Conservation (phyloP, 2,113 vertebrate species). For the Oreochromis niloticus region DNA sequence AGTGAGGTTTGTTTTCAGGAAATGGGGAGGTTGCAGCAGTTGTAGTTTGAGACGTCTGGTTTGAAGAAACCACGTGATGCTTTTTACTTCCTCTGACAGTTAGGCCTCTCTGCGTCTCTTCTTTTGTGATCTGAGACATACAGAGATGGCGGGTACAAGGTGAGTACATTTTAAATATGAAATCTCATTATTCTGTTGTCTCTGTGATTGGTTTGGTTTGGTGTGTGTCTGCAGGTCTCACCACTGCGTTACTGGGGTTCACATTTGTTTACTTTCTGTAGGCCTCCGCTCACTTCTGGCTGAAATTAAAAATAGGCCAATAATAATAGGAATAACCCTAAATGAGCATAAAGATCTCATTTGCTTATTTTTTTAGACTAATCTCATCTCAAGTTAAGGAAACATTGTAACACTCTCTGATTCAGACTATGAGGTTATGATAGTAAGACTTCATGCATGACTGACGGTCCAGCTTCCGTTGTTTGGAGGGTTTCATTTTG, state of each 20-base stretch:
- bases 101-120: neutral
- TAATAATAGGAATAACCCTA: neutral
- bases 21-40: slow-evolving; percentile 22
- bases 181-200: neutral
- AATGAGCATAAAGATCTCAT: neutral
- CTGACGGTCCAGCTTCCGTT: slow-evolving; percentile 13
- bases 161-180: slow-evolving; percentile 6
- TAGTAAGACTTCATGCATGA: neutral
- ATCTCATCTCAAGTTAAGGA: neutral
- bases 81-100: slow-evolving; percentile 53
- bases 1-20: slow-evolving; percentile 21
- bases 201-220: neutral
- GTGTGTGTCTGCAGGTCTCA: neutral
- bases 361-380: neutral
- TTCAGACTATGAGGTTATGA: neutral
- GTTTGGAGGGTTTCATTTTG: slow-evolving; percentile 21
- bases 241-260: no score
- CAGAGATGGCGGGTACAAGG: slow-evolving; percentile 47
- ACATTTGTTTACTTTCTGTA: neutral
- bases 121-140: neutral
- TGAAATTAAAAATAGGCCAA: neutral
- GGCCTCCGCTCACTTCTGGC: neutral
- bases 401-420: neutral
- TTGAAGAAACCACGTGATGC: slow-evolving; percentile 44
- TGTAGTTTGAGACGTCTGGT: slow-evolving; percentile 1